Evolutionary conservation across 1,140 invertebrate species (phyloP).

Genomic region (Listronotus oregonensis): DNA sequence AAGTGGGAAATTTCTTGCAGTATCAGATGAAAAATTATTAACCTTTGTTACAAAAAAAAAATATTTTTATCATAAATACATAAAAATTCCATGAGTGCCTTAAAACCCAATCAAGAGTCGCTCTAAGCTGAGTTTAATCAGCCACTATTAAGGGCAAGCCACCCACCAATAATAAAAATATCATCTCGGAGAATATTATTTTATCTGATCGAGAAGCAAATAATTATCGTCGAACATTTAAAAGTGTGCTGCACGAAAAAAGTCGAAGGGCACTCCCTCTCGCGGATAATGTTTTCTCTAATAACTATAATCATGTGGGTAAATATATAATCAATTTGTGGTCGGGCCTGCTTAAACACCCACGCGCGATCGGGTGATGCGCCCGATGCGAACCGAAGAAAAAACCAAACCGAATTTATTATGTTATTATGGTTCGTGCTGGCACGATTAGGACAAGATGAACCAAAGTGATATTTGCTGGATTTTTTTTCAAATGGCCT

Average conservation of each 20-base stretch:
- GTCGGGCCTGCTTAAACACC: slow-evolving; percentile 47
- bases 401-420: slow-evolving; percentile 12
- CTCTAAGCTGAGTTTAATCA: neutral
- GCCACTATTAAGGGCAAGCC: slow-evolving; percentile 5
- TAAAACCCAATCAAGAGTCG: no score
- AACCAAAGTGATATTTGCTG: neutral
- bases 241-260: slow-evolving; percentile 42
- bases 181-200: neutral
- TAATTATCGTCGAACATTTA: slow-evolving; percentile 43
- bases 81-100: no score
- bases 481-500: no score
- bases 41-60: no score
- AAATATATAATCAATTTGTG: slow-evolving; percentile 56
- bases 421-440: slow-evolving; percentile 18
- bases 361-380: slow-evolving; percentile 36
- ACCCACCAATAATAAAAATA: slow-evolving; percentile 22
- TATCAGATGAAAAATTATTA: no score
- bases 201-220: slow-evolving; percentile 41
- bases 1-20: no score
- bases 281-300: slow-evolving; percentile 54
- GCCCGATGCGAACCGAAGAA: neutral
- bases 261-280: slow-evolving; percentile 48
- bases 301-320: slow-evolving; percentile 55
- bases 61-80: no score
- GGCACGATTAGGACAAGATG: slow-evolving; percentile 8